Evolutionary conservation across 2,113 vertebrate genomes (phyloP).

Genomic region (Raja brachyura): DNA sequence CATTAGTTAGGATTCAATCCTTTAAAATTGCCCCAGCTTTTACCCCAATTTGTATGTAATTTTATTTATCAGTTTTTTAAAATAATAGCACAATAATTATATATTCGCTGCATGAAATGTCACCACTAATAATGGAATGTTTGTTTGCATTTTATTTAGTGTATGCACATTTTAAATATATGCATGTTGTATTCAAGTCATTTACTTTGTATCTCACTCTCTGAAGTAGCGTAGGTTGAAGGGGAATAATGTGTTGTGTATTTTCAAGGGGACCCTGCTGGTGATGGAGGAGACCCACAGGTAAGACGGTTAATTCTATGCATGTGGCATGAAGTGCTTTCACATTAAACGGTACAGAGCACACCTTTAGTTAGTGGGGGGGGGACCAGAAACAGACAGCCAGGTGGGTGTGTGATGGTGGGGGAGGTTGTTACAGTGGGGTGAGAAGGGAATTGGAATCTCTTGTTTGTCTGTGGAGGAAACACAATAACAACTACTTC

Average conservation of each 20-base stretch:
- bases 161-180: neutral
- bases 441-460: too few relatives aligned
- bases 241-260: neutral
- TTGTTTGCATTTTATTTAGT: neutral
- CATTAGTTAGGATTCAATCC: neutral
- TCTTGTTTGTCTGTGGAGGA: too few relatives aligned
- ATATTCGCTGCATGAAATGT: neutral
- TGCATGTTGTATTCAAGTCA: neutral
- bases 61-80: neutral
- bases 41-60: neutral
- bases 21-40: neutral
- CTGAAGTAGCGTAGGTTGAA: neutral
- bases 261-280: constrained; percentile 13
- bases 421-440: neutral
- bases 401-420: too few relatives aligned
- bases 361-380: too few relatives aligned
- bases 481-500: too few relatives aligned
- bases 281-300: neutral
- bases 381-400: too few relatives aligned
- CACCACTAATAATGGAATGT: neutral
- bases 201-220: neutral
- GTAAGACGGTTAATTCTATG: neutral
- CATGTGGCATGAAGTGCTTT: neutral
- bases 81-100: too few relatives aligned
- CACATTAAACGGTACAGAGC: neutral